These are phyloP conservation scores for Neostethus bicornis DNA, from an alignment of 2,797 vertebrate genomes.

Conservation along the genomic window DNA sequence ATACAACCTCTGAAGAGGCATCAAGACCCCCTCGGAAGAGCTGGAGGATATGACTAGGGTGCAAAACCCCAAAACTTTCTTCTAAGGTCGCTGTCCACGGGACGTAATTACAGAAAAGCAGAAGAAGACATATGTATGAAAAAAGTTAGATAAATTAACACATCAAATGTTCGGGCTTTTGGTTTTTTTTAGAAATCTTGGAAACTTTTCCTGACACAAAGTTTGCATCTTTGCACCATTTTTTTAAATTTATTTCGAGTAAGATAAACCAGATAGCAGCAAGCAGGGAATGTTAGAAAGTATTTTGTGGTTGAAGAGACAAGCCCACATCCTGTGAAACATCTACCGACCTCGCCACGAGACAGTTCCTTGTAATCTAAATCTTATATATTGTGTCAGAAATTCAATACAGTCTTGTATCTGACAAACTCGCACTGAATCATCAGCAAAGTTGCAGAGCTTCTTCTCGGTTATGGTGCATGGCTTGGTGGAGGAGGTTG, in stretches of 20 bases:
- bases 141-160: too few species aligned
- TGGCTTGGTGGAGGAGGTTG: constrained; percentile 7
- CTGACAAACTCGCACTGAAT: background rate
- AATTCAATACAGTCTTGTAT: constrained; percentile 1
- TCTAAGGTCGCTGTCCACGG: too few species aligned
- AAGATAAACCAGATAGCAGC: background rate
- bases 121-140: too few species aligned
- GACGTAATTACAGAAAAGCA: too few species aligned
- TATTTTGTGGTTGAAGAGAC: background rate
- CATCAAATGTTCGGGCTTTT: too few species aligned
- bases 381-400: constrained; percentile 14
- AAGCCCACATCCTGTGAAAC: constrained; percentile 20
- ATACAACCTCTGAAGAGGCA: too few species aligned
- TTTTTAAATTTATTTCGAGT: background rate
- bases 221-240: too few species aligned
- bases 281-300: background rate
- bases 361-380: background rate
- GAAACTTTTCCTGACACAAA: too few species aligned
- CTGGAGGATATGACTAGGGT: too few species aligned
- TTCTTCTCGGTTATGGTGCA: constrained; percentile 11
- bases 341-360: constrained; percentile 6
- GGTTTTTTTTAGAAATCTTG: too few species aligned
- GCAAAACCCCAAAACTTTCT: too few species aligned
- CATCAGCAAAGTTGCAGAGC: constrained; percentile 11
- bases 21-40: too few species aligned